A percentile compares a stretch with the other conserved stretches of the same genome.
phyloP scores from a whole-genome alignment of 2,113 vertebrate species.

The Dasypus novemcinctus region DNA sequence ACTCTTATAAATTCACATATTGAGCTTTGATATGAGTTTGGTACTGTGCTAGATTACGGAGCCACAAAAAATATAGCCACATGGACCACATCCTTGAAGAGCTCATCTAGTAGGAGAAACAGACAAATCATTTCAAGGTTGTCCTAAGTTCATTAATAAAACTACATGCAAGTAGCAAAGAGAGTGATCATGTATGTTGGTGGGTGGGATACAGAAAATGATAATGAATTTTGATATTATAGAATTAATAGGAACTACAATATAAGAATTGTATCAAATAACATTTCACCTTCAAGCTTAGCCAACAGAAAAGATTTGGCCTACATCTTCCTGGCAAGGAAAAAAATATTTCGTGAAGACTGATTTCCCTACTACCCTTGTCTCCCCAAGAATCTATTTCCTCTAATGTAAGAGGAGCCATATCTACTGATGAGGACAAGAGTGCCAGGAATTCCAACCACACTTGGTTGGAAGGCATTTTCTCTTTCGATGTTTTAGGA shows the following conservation, averaged over 20 bases:
- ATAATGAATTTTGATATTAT: background rate
- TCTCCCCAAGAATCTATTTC: background rate
- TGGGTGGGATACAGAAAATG: background rate
- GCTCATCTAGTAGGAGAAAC: background rate
- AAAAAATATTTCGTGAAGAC: background rate
- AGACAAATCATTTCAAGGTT: background rate
- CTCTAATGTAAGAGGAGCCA: background rate
- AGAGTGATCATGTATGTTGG: background rate
- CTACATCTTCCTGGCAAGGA: background rate
- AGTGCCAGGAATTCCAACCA: background rate
- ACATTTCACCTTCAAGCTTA: background rate
- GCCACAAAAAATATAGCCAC: background rate
- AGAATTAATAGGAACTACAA: background rate
- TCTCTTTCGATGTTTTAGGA: slow-evolving; percentile 1
- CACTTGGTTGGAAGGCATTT: background rate
- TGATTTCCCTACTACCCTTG: background rate
- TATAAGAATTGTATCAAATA: background rate
- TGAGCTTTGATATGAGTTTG: background rate
- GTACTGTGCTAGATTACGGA: background rate
- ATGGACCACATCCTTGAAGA: background rate
- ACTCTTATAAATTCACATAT: background rate
- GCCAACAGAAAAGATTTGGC: background rate
- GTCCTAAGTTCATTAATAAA: background rate
- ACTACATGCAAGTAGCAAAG: background rate
- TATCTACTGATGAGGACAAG: background rate